Evolutionary conservation across 2,797 vertebrate species (phyloP).

Genomic region (Clamator glandarius): DNA sequence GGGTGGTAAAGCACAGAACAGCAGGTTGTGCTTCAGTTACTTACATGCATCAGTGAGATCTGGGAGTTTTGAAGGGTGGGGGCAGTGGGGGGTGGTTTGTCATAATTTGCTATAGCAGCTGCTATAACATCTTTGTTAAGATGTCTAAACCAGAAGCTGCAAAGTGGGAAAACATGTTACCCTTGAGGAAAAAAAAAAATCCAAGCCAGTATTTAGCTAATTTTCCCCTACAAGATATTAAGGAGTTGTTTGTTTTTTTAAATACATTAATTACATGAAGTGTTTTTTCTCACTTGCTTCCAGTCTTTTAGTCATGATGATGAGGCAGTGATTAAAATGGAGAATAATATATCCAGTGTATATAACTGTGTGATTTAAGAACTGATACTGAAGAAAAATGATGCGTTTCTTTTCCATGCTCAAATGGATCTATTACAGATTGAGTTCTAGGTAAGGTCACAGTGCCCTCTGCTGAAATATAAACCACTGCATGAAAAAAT

Average conservation of each 20-base stretch:
- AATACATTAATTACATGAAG: not conserved
- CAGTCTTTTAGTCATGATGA: not conserved
- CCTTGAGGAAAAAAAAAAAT: not conserved
- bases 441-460: constrained; percentile 59
- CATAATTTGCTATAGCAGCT: not conserved
- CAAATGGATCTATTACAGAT: not conserved
- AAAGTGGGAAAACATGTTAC: not conserved
- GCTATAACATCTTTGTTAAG: not conserved
- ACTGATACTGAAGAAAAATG: not conserved
- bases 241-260: not conserved
- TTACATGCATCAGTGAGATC: not conserved
- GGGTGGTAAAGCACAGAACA: not conserved
- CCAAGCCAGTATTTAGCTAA: not conserved
- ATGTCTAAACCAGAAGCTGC: not conserved
- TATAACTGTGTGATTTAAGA: not conserved
- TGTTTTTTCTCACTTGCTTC: not conserved
- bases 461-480: constrained; percentile 80
- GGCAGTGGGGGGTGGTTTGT: too few species aligned
- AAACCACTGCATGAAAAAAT: not conserved
- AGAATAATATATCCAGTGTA: not conserved
- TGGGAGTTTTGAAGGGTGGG: not conserved
- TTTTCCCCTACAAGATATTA: not conserved
- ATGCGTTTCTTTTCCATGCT: not conserved
- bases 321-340: not conserved
- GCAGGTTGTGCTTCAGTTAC: not conserved